These are phyloP conservation scores for Lynx canadensis DNA, from an alignment of 2,113 vertebrate species.

Conservation along the genomic window DNA sequence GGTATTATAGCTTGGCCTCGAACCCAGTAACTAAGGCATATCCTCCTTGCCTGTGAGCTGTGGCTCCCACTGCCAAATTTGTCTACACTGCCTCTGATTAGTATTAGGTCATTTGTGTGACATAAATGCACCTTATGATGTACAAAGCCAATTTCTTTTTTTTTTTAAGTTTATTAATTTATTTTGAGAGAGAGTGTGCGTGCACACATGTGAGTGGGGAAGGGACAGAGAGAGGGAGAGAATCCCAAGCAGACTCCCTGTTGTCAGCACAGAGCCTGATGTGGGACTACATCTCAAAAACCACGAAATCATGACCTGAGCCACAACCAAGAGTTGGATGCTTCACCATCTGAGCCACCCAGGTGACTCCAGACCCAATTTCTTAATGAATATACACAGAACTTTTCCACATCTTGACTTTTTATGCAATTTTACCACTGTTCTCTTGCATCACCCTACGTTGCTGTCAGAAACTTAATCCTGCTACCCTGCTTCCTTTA, in stretches of 20 bases:
- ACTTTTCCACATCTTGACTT: neutral
- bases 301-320: too few species aligned
- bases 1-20: neutral
- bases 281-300: too few species aligned
- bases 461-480: slow-evolving; percentile 8
- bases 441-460: neutral
- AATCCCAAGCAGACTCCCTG: too few species aligned
- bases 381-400: neutral
- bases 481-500: neutral
- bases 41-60: neutral
- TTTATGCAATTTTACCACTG: neutral
- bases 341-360: too few species aligned
- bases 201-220: too few species aligned
- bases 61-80: neutral
- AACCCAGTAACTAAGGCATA: neutral
- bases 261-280: too few species aligned
- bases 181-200: too few species aligned
- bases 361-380: neutral
- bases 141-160: neutral
- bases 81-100: neutral
- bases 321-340: too few species aligned
- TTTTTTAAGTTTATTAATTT: too few species aligned
- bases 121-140: neutral
- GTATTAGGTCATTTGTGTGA: neutral
- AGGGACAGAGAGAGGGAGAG: too few species aligned